These are phyloP conservation scores for Neolamprologus falcicula DNA, from an alignment of 2,113 vertebrate species.

Conservation along the genomic window DNA sequence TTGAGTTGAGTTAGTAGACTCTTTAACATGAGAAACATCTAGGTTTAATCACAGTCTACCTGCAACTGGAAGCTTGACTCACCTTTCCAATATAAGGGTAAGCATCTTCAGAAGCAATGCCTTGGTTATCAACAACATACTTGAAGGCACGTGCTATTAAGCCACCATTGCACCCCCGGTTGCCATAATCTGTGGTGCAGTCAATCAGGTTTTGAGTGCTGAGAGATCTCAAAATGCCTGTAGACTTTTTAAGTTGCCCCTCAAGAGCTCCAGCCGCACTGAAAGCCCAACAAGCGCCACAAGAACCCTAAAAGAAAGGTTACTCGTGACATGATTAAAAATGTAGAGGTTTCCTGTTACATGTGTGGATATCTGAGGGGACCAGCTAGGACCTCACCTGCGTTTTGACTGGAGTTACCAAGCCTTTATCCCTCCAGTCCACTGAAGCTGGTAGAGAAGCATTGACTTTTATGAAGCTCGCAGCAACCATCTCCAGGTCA, in stretches of 20 bases:
- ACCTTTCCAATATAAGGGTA: conserved; percentile 56
- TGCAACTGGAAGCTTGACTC: neutral
- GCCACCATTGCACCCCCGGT: conserved; percentile 54
- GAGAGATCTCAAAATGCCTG: conserved; percentile 43
- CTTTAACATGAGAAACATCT: no score
- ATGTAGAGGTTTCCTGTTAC: neutral
- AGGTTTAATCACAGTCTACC: neutral
- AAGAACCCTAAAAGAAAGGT: conserved; percentile 38
- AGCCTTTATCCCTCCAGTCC: conserved; percentile 76
- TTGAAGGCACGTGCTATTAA: conserved; percentile 53
- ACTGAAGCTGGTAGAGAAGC: conserved; percentile 35
- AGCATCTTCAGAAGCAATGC: conserved; percentile 48
- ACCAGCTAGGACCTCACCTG: conserved; percentile 59
- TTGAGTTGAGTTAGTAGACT: neutral
- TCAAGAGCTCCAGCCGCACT: conserved; percentile 64
- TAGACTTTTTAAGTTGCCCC: conserved; percentile 63
- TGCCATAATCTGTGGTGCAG: conserved; percentile 52
- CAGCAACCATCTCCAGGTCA: neutral
- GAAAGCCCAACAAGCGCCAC: conserved; percentile 71
- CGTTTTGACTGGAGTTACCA: conserved; percentile 76
- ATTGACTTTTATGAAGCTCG: accelerated
- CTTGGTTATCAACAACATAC: conserved; percentile 53
- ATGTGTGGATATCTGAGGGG: neutral
- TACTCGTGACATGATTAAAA: neutral
- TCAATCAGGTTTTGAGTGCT: conserved; percentile 71